phyloP scores from a whole-genome alignment of 2,113 vertebrate genomes.

The Gallinago paraguaiae region DNA sequence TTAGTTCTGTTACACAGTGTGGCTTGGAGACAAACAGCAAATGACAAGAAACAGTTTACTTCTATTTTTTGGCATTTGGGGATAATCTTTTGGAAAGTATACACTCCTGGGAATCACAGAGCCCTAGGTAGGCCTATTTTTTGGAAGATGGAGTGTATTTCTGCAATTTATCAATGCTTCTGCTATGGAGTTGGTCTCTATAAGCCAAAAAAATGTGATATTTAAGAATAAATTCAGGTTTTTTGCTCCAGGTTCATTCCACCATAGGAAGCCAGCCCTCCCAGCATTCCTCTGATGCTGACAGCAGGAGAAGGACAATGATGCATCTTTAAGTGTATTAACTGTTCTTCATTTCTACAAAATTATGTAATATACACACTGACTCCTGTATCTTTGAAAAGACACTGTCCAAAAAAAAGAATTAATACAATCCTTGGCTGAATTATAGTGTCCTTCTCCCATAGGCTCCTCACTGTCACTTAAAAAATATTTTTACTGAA shows the following conservation, averaged over 20 bases:
- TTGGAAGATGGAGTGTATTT: neutral
- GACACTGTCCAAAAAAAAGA: neutral
- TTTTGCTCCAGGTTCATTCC: neutral
- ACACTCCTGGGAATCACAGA: neutral
- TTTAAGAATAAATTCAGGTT: neutral
- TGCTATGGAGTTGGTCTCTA: neutral
- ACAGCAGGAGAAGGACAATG: neutral
- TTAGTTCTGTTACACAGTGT: neutral
- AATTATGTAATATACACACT: neutral
- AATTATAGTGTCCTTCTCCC: neutral
- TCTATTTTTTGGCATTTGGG: neutral
- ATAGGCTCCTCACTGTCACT: neutral
- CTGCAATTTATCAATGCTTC: neutral
- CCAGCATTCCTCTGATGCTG: neutral
- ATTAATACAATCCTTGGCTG: neutral
- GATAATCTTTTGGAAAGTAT: neutral
- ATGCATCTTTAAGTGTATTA: neutral
- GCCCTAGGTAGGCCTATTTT: fast-evolving
- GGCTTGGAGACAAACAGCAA: neutral
- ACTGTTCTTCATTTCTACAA: neutral
- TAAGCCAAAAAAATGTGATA: neutral
- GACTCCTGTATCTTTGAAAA: neutral
- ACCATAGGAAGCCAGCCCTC: neutral
- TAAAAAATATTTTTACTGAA: neutral
- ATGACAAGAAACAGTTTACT: neutral